These are phyloP conservation scores for Erythrocercus mccallii DNA, from an alignment of 2,113 vertebrate genomes.

Conservation along the genomic window DNA sequence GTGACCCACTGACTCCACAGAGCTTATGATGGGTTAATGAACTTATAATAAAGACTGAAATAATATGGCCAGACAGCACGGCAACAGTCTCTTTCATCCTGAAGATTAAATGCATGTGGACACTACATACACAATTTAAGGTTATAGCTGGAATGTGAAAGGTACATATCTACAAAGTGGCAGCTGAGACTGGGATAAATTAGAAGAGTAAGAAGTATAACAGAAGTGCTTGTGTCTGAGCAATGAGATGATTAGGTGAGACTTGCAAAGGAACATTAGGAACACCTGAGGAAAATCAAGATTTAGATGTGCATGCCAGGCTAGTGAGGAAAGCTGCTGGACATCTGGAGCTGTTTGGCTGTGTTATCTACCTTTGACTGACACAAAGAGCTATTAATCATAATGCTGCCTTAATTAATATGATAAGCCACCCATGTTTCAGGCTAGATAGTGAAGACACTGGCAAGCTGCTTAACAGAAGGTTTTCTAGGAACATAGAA, in stretches of 20 bases:
- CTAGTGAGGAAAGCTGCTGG: background rate
- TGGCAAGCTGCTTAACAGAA: background rate
- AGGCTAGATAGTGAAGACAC: background rate
- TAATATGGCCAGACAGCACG: background rate
- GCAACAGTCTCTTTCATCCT: background rate
- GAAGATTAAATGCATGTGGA: background rate
- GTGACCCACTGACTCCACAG: background rate
- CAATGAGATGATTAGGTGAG: background rate
- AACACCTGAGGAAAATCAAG: background rate
- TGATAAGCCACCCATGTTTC: background rate
- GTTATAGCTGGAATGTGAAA: background rate
- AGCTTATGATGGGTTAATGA: background rate
- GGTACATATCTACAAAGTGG: background rate
- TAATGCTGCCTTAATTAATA: background rate
- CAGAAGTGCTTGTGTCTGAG: background rate
- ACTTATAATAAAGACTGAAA: background rate
- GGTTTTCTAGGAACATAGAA: background rate
- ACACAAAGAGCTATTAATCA: background rate
- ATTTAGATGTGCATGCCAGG: background rate
- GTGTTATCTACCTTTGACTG: background rate
- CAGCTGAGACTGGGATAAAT: background rate
- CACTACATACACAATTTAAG: background rate
- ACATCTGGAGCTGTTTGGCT: background rate
- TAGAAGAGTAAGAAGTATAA: background rate
- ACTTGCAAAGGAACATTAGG: rapidly evolving